Evolutionary conservation across 2,797 vertebrate genomes (phyloP).

Genomic region (Percopsis omiscomaycus): DNA sequence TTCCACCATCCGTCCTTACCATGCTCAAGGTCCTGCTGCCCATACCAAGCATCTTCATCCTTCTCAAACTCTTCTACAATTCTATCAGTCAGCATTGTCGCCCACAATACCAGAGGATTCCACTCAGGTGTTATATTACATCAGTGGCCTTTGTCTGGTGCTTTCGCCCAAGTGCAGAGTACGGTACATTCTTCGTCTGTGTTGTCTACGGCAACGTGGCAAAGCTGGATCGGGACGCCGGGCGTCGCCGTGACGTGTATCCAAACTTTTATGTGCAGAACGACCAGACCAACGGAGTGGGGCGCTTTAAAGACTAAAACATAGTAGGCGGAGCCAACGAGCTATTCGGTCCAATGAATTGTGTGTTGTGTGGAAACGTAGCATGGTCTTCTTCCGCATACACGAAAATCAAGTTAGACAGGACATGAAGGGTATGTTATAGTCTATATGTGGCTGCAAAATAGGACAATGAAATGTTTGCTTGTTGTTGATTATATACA

Average conservation of each 20-base stretch:
- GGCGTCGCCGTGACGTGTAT: background rate
- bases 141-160: constrained; percentile 8
- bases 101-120: background rate
- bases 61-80: constrained; percentile 90
- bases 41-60: constrained; percentile 88
- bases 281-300: background rate
- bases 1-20: constrained; percentile 74
- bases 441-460: background rate
- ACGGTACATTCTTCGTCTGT: constrained; percentile 42
- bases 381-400: constrained; percentile 9
- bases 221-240: constrained; percentile 20
- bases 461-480: too few relatives aligned
- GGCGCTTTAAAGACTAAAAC: constrained; percentile 46
- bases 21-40: constrained; percentile 87
- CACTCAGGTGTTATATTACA: constrained; percentile 26
- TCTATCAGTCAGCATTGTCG: constrained; percentile 83
- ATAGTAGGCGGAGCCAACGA: background rate
- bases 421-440: too few relatives aligned
- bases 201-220: constrained; percentile 78
- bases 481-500: too few relatives aligned
- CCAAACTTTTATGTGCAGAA: constrained; percentile 23
- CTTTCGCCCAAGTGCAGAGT: constrained; percentile 7
- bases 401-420: constrained; percentile 16
- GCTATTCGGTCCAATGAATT: constrained; percentile 42
- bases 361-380: background rate